These are phyloP conservation scores for Scophthalmus maximus DNA, from an alignment of 2,113 vertebrate genomes.

Conservation along the genomic window DNA sequence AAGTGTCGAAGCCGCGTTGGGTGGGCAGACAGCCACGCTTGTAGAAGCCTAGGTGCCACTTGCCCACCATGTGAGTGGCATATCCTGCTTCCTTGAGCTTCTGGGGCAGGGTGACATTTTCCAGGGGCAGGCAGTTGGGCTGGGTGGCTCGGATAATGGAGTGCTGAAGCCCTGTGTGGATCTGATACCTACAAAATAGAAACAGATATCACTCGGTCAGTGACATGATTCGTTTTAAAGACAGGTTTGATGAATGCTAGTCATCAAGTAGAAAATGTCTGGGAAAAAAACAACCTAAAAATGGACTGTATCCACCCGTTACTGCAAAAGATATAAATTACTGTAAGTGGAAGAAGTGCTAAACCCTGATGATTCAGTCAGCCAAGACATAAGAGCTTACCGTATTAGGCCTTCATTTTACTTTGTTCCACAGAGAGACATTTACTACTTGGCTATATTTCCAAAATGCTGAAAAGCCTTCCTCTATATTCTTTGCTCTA, in stretches of 20 bases:
- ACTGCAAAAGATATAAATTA: background rate
- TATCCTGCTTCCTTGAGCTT: conserved; percentile 94
- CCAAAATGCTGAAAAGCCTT: conserved; percentile 1
- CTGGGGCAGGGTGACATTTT: conserved; percentile 93
- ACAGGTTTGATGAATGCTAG: background rate
- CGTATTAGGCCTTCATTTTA: background rate
- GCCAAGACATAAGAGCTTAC: too few relatives aligned
- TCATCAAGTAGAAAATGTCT: background rate
- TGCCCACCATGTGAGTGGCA: conserved; percentile 97
- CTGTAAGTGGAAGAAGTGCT: background rate
- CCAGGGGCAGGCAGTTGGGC: conserved; percentile 94
- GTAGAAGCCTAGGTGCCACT: conserved; percentile 98
- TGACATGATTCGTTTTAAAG: too few relatives aligned
- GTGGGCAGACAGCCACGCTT: conserved; percentile 95
- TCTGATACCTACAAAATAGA: conserved; percentile 90
- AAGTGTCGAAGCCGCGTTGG: conserved; percentile 93
- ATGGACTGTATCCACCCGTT: background rate
- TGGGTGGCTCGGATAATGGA: conserved; percentile 95
- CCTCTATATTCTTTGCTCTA: background rate
- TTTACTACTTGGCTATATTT: background rate
- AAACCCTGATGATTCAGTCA: background rate
- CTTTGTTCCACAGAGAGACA: background rate
- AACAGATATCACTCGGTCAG: conserved; percentile 8
- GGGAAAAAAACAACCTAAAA: background rate
- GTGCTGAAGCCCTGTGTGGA: conserved; percentile 97